Percentiles rank a stretch among this genome's conserved stretches.
Conservation (phyloP, 1,140 invertebrate genomes). For the Eueides isabella region DNA sequence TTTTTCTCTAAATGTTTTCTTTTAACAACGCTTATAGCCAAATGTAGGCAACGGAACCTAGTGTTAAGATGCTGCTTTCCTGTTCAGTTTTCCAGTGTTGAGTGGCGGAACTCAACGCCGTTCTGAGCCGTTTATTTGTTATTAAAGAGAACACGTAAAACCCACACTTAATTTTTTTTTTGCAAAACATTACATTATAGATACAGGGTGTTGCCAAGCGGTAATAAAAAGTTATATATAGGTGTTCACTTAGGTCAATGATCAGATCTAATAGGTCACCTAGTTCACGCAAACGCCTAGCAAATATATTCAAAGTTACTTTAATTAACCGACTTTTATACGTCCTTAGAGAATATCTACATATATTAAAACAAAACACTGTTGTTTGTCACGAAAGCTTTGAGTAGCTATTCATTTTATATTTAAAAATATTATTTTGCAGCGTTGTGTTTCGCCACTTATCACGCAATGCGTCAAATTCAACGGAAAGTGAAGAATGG, state of each 20-base stretch:
- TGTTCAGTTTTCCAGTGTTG: no score
- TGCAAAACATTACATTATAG: neutral
- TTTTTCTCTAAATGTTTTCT: no score
- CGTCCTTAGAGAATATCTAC: neutral
- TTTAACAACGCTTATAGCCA: no score
- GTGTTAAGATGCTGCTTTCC: no score
- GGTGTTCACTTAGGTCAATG: constrained; percentile 11
- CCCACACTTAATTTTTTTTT: no score
- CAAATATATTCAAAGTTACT: neutral
- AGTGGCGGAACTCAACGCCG: no score
- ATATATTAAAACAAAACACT: neutral
- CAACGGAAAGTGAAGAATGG: no score
- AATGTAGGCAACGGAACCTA: no score
- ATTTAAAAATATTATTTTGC: neutral
- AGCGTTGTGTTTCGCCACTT: no score
- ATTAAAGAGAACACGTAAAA: no score
- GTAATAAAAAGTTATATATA: constrained; percentile 1
- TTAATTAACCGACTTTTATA: neutral
- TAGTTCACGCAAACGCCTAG: constrained; percentile 4
- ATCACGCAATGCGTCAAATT: no score
- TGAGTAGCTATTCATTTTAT: neutral
- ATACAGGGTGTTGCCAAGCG: neutral
- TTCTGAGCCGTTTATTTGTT: no score
- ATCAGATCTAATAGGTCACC: constrained; percentile 5
- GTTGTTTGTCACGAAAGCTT: neutral